phyloP scores from a whole-genome alignment of 2,888 invertebrate genomes.

The Eupithecia subfuscata region DNA sequence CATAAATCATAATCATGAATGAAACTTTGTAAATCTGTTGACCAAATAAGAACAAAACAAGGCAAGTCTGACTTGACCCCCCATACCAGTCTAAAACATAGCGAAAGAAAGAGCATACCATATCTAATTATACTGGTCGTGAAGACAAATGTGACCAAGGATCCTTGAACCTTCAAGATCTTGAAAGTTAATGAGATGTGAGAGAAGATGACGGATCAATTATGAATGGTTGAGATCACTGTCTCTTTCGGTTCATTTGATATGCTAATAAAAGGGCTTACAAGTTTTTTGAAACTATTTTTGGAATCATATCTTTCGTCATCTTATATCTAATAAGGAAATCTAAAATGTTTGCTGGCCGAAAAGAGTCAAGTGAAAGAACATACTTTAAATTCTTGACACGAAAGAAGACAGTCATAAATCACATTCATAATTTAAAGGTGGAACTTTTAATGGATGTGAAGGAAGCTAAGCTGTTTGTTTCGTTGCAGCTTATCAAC shows the following conservation, averaged over 20 bases:
- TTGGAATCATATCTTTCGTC: constrained; percentile 32
- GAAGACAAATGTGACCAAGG: constrained; percentile 23
- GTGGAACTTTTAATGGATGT: not conserved
- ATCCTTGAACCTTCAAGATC: constrained; percentile 25
- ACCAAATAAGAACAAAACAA: constrained; percentile 47
- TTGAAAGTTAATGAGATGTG: constrained; percentile 20
- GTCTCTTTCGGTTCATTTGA: constrained; percentile 51
- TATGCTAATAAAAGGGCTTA: constrained; percentile 49
- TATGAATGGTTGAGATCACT: constrained; percentile 40
- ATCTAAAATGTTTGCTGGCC: constrained; percentile 33
- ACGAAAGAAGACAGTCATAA: constrained; percentile 13
- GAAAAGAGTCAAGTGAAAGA: constrained; percentile 14
- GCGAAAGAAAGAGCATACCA: constrained; percentile 25
- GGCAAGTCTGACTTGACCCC: constrained; percentile 35
- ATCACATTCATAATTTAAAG: constrained; percentile 3
- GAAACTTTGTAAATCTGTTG: constrained; percentile 44
- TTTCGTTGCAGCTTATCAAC: not conserved
- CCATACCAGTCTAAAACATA: constrained; percentile 10
- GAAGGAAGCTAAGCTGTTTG: not conserved
- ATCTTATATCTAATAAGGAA: constrained; percentile 37
- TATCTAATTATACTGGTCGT: constrained; percentile 33
- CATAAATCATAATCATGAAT: constrained; percentile 51
- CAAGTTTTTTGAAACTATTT: constrained; percentile 32
- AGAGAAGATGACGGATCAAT: constrained; percentile 40
- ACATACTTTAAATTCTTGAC: constrained; percentile 29